Conservation (phyloP, 2,888 invertebrate genomes). For the Azorinus chamasolen region DNA sequence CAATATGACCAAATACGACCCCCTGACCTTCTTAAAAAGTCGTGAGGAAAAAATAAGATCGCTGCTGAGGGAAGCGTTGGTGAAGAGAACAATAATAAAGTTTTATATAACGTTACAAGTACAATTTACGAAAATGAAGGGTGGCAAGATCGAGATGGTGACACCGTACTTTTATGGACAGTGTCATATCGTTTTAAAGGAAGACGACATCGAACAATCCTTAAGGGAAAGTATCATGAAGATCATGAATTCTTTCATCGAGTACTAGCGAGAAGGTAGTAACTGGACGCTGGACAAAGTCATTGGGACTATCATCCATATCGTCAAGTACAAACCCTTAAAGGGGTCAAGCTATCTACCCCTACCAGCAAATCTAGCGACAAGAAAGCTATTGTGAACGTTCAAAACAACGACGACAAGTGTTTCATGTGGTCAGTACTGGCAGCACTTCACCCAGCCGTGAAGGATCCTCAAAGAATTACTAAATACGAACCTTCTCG, state of each 20-base stretch:
- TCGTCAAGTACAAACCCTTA: conserved; percentile 45
- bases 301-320: conserved; percentile 6
- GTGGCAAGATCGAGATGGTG: too few species aligned
- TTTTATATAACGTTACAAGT: too few species aligned
- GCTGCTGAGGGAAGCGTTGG: too few species aligned
- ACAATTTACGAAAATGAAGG: too few species aligned
- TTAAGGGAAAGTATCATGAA: too few species aligned
- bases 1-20: too few species aligned
- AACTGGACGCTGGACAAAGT: conserved; percentile 33
- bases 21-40: too few species aligned
- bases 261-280: conserved; percentile 16
- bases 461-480: conserved; percentile 5
- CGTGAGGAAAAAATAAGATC: too few species aligned
- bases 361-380: conserved; percentile 34
- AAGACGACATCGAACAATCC: too few species aligned
- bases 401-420: conserved; percentile 34
- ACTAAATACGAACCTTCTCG: conserved; percentile 14
- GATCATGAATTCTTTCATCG: conserved; percentile 5
- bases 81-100: too few species aligned
- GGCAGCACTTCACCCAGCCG: conserved; percentile 11
- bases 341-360: conserved; percentile 52
- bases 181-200: too few species aligned
- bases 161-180: too few species aligned
- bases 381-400: conserved; percentile 47
- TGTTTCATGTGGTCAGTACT: conserved; percentile 43